Conservation (phyloP, 2,888 invertebrate genomes). For the Plebejus argus region DNA sequence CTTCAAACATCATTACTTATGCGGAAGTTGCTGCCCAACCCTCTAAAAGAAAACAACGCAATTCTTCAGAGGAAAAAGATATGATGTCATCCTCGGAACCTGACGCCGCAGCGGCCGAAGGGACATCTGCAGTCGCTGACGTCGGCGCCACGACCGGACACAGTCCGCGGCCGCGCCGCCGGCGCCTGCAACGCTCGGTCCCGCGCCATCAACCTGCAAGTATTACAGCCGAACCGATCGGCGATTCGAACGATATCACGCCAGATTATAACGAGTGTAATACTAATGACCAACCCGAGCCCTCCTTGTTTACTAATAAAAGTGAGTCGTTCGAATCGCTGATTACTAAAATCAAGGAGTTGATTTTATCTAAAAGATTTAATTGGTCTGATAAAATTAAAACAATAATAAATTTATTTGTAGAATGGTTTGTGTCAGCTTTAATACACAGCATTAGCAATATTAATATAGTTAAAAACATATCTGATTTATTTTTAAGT, state of each 20-base stretch:
- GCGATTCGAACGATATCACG: neutral
- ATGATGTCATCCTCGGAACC: neutral
- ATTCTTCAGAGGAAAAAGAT: neutral
- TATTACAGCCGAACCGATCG: neutral
- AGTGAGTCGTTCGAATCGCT: neutral
- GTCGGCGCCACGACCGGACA: neutral
- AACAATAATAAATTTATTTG: slow-evolving; percentile 9
- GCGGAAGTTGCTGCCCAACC: neutral
- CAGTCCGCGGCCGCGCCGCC: neutral
- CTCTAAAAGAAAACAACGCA: neutral
- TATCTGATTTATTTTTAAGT: slow-evolving; percentile 11
- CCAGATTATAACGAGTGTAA: neutral
- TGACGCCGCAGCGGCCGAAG: neutral
- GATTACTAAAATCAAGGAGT: neutral
- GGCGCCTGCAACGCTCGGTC: neutral
- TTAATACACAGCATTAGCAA: neutral
- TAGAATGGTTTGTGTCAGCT: slow-evolving; percentile 19
- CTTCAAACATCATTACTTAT: neutral
- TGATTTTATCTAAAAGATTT: neutral
- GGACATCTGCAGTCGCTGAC: neutral
- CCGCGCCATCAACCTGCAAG: neutral
- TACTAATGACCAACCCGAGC: neutral
- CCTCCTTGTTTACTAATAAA: neutral
- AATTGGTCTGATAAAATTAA: neutral
- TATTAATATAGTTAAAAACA: neutral